These are phyloP conservation scores for Chaetura pelagica DNA, from an alignment of 2,113 vertebrate genomes.

Conservation along the genomic window DNA sequence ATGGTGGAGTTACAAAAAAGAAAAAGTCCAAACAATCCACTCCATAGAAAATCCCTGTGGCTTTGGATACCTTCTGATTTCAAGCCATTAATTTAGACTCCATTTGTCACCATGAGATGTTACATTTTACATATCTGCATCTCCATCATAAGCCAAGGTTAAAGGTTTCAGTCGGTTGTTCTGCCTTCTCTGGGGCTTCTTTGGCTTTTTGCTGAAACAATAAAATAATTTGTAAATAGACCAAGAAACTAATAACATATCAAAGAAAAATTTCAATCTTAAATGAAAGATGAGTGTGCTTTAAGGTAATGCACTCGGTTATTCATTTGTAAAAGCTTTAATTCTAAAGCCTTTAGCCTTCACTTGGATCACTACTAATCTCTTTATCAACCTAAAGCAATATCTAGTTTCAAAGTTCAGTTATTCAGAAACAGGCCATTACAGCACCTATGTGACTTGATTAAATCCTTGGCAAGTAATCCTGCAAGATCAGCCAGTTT, in stretches of 20 bases:
- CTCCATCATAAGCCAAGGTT: slow-evolving; percentile 97
- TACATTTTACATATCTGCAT: slow-evolving; percentile 91
- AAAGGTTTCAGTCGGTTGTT: slow-evolving; percentile 97
- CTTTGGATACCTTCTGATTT: slow-evolving; percentile 42
- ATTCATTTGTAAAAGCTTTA: not conserved
- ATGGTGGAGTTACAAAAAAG: slow-evolving; percentile 38
- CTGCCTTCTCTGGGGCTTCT: slow-evolving; percentile 96
- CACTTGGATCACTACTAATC: not conserved
- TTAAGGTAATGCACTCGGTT: not conserved
- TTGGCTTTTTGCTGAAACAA: slow-evolving; percentile 96
- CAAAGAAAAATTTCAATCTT: not conserved
- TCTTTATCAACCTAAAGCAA: not conserved
- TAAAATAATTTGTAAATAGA: slow-evolving; percentile 45
- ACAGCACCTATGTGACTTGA: not conserved
- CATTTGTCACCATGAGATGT: slow-evolving; percentile 1
- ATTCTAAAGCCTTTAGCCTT: not conserved
- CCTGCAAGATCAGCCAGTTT: not conserved
- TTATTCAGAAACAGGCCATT: not conserved
- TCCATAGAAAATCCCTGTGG: slow-evolving; percentile 54
- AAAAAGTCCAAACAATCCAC: slow-evolving; percentile 51
- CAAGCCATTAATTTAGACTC: slow-evolving; percentile 40
- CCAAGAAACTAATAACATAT: not conserved
- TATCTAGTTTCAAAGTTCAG: not conserved
- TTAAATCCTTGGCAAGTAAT: not conserved
- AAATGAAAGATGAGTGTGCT: not conserved